These are phyloP conservation scores for Crossaster papposus DNA, from an alignment of 53 echinoderm and acorn worm species.

Conservation along the genomic window DNA sequence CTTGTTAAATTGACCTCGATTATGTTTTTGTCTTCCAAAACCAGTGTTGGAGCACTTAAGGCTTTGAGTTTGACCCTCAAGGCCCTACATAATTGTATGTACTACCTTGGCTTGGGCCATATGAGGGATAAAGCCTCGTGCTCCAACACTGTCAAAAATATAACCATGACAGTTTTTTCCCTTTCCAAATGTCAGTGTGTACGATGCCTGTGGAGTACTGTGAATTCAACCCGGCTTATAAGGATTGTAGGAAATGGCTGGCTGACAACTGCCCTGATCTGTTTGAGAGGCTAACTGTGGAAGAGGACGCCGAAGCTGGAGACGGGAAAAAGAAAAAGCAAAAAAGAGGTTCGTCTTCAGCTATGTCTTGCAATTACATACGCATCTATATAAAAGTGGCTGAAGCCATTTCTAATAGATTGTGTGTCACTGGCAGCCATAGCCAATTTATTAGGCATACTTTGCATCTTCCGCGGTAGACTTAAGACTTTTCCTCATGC, in stretches of 20 bases:
- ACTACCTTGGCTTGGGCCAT: too few species aligned
- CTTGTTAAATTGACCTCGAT: not conserved
- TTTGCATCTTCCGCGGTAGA: too few species aligned
- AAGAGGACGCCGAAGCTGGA: constrained; percentile 68
- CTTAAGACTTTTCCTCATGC: too few species aligned
- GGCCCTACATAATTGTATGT: too few species aligned
- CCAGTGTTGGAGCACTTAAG: too few species aligned
- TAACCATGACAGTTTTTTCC: not conserved
- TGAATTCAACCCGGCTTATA: constrained; percentile 85
- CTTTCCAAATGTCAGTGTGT: constrained; percentile 62
- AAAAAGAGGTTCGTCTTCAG: constrained; percentile 79
- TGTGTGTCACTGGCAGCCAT: too few species aligned
- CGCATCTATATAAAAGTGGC: not conserved
- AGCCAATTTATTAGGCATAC: too few species aligned
- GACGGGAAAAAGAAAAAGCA: constrained; percentile 91
- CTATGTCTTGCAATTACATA: not conserved
- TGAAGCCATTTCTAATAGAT: too few species aligned
- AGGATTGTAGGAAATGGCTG: constrained; percentile 90
- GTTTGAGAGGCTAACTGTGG: constrained; percentile 74
- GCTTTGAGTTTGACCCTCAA: too few species aligned
- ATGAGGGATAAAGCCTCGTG: too few species aligned
- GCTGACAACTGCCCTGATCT: constrained; percentile 80
- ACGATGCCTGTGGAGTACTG: constrained; percentile 92
- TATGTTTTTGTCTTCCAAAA: not conserved
- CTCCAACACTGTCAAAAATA: too few species aligned